Evolutionary conservation across 2,888 invertebrate species (phyloP).

Genomic region (Teinopalpus imperialis): DNA sequence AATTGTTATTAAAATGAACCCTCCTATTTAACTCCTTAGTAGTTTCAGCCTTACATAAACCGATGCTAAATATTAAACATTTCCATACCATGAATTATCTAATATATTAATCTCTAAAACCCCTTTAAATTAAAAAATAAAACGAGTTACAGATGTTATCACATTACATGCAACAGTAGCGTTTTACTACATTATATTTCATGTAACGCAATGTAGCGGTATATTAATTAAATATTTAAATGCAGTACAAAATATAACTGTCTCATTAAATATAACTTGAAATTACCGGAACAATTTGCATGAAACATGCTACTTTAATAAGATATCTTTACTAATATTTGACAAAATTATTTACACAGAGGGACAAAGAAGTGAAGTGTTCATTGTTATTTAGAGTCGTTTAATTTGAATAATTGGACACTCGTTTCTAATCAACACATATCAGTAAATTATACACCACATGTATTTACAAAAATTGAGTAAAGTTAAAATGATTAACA

Average conservation of each 20-base stretch:
- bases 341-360: conserved; percentile 22
- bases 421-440: conserved; percentile 17
- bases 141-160: conserved; percentile 13
- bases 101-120: conserved; percentile 8
- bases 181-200: conserved; percentile 14
- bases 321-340: conserved; percentile 21
- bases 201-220: conserved; percentile 8
- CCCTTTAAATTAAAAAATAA: conserved; percentile 1
- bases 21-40: too few species aligned
- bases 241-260: conserved; percentile 7
- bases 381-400: conserved; percentile 19
- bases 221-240: conserved; percentile 23
- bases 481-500: neutral
- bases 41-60: too few species aligned
- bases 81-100: conserved; percentile 8
- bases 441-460: conserved; percentile 19
- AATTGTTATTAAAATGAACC: too few species aligned
- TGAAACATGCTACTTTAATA: conserved; percentile 16
- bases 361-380: neutral
- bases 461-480: neutral
- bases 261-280: conserved; percentile 18
- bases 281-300: conserved; percentile 17
- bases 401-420: conserved; percentile 25
- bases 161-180: conserved; percentile 17
- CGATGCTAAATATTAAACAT: too few species aligned